These are phyloP conservation scores for Microcebus jonahi DNA, from an alignment of 2,113 vertebrate genomes.

Conservation along the genomic window DNA sequence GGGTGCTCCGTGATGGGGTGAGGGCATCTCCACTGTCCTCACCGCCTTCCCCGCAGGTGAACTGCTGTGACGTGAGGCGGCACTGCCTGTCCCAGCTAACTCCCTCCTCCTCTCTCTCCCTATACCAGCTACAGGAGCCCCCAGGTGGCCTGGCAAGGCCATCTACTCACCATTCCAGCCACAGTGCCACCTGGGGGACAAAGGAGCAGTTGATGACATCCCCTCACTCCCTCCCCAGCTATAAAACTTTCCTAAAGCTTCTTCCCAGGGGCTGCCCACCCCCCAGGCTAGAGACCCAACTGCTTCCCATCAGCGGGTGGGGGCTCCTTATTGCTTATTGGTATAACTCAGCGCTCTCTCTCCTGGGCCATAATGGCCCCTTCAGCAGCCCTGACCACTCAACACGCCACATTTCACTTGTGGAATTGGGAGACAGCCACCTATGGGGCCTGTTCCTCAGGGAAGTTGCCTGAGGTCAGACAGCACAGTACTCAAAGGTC, in stretches of 20 bases:
- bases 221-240: background rate
- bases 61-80: background rate
- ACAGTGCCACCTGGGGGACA: conserved; percentile 85
- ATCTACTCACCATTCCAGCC: conserved; percentile 85
- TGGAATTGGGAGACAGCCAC: background rate
- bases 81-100: background rate
- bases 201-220: background rate
- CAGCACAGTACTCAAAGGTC: background rate
- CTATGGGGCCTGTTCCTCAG: background rate
- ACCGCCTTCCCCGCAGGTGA: fast-evolving
- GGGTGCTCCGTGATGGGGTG: background rate
- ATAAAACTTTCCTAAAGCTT: background rate
- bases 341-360: background rate
- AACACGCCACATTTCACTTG: background rate
- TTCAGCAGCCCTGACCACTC: background rate
- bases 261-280: background rate
- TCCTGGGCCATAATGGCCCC: too few species aligned
- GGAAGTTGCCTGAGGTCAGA: background rate
- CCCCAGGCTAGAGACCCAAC: background rate
- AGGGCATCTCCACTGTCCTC: background rate
- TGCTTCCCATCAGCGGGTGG: fast-evolving
- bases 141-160: background rate
- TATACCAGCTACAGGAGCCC: background rate
- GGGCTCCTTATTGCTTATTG: background rate
- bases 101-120: background rate